phyloP scores from a whole-genome alignment of 2,888 invertebrate genomes.

The Metalampra italica region DNA sequence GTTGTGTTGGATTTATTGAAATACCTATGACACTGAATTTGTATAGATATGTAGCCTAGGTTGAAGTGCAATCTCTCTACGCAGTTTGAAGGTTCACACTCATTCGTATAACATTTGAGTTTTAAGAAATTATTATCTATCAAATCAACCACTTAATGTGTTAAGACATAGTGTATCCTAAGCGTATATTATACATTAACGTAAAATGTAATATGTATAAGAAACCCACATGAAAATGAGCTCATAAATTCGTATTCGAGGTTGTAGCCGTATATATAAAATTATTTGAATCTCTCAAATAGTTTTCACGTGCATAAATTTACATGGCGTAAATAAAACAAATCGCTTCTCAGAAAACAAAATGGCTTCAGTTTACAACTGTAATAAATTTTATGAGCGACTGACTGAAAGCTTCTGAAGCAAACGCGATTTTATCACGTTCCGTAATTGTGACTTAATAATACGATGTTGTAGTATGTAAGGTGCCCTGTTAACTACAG shows the following conservation, averaged over 20 bases:
- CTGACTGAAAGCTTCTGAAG: neutral
- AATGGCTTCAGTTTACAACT: slow-evolving; percentile 3
- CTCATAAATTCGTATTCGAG: neutral
- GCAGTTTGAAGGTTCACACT: too few species aligned
- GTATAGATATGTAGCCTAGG: too few species aligned
- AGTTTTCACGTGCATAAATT: neutral
- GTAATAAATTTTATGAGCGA: slow-evolving; percentile 3
- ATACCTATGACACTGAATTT: too few species aligned
- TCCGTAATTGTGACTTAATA: neutral
- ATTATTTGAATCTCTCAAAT: neutral
- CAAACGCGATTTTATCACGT: slow-evolving; percentile 3
- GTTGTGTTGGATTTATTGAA: too few species aligned
- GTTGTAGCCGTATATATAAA: slow-evolving; percentile 1
- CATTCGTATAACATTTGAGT: too few species aligned
- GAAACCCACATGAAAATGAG: too few species aligned
- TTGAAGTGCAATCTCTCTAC: too few species aligned
- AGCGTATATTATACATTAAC: too few species aligned
- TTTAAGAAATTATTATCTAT: too few species aligned
- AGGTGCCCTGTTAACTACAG: slow-evolving; percentile 19
- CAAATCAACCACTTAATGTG: too few species aligned
- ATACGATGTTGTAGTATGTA: slow-evolving; percentile 10
- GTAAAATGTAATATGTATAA: too few species aligned
- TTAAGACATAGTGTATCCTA: too few species aligned
- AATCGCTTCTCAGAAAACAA: neutral
- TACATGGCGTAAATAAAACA: neutral